Evolutionary conservation across 1,140 invertebrate species (phyloP), one percentile per base, ranked within the genome.

Genomic region (Campoletis sonorensis): DNA sequence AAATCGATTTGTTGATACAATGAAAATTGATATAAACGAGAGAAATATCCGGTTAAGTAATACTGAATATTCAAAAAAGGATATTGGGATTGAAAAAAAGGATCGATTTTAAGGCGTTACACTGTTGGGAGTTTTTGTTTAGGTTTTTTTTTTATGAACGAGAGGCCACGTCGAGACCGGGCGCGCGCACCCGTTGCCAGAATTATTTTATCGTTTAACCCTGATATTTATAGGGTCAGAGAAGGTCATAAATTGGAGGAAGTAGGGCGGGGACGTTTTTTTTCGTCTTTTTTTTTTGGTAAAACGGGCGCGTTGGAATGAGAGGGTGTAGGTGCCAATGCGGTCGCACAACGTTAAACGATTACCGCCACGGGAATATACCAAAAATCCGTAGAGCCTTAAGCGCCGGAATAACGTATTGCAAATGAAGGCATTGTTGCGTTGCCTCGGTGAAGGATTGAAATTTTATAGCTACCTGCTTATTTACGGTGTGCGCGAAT

Each of bases 181-280:
- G 18, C n/a, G 75, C 73, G 61, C 37, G 27, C 81, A 84, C 79
- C 84, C 67, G 85, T 54, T 79, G 81, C 79, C 79, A 80, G 79
- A 54, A 83, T 84, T 84, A 85, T 86, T 85, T 78, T 72, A 49
- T 81, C 79, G 79, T 37, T 54, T 73, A 54, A 79, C 54, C 78
- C 45, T 30, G 30, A 61, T 84, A 85, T 86, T 85, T 86, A 82
- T 81, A 78, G 80, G 67, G 26, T 45, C 61, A 75, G 68, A 81
- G 64, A 82, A 83, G 81, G 83, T 83, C 81, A 79, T 83, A 84
- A 81, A 86, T 73, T 54, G 58, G 61, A 67, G 18, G 49, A 80
- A 49, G 67, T 21, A 33, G 26, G 26, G 67, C 27, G 51, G 30
- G 40, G 40, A 45, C 40, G 3, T 45, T 45, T 45, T 37, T 37